Percentiles rank a stretch among this genome's conserved stretches.
Conservation (phyloP, 2,888 invertebrate genomes). For the Strigamia maritima region DNA sequence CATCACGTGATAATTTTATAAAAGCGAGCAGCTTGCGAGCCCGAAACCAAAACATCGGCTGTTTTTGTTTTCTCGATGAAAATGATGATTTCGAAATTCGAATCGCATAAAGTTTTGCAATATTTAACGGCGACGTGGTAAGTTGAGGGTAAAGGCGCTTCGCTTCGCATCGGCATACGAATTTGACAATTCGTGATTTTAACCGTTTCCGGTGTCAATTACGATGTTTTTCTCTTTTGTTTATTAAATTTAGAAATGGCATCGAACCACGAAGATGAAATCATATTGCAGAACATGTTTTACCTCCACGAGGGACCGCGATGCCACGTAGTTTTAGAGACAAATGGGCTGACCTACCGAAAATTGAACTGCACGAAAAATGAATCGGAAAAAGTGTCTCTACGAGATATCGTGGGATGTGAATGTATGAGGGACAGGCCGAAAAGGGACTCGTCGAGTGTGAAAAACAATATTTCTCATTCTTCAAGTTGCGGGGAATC, state of each 20-base stretch:
- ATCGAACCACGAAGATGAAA: not conserved
- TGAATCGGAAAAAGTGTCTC: not conserved
- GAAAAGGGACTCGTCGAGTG: not conserved
- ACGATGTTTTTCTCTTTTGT: not conserved
- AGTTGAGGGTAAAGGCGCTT: not conserved
- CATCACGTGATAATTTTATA: not conserved
- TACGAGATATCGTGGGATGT: slow-evolving; percentile 17
- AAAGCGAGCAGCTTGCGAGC: not conserved
- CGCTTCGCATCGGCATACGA: no score
- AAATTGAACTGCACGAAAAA: not conserved
- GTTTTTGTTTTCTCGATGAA: no score
- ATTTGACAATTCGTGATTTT: no score
- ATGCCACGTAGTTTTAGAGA: not conserved
- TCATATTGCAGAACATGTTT: not conserved
- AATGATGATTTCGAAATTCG: not conserved
- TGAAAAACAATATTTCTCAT: not conserved
- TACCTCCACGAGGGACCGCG: not conserved
- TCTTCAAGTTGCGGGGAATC: not conserved
- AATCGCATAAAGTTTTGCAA: no score
- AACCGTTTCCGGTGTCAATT: not conserved
- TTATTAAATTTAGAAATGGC: not conserved
- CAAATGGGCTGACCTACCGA: not conserved
- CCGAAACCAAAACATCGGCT: no score
- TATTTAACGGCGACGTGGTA: not conserved
- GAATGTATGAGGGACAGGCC: slow-evolving; percentile 11